A percentile compares a stretch with the other conserved stretches of the same genome.
Evolutionary conservation across 2,113 vertebrate genomes (phyloP).

Genomic region (Columbina picui): DNA sequence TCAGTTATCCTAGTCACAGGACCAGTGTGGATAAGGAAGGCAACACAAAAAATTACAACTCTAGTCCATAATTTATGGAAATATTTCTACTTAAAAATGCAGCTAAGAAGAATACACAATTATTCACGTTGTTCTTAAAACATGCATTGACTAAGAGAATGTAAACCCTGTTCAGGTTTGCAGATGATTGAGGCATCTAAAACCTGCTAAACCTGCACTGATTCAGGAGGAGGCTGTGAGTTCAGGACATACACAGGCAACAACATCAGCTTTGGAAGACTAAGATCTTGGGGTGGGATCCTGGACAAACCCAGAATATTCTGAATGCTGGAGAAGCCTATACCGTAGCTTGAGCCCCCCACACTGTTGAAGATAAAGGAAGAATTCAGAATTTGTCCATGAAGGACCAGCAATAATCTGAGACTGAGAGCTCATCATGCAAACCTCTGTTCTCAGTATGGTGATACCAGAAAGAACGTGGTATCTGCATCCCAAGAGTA

Average conservation of each 20-base stretch:
- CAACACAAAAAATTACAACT: slow-evolving; percentile 43
- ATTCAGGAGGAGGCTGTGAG: not conserved
- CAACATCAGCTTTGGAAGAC: not conserved
- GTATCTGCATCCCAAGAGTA: not conserved
- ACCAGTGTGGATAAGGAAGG: not conserved
- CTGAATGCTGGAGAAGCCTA: not conserved
- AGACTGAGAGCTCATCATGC: not conserved
- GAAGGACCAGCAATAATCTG: not conserved
- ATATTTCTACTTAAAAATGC: not conserved
- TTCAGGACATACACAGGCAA: not conserved
- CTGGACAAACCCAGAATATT: not conserved
- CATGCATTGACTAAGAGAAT: not conserved
- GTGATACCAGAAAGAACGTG: not conserved
- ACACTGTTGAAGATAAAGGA: not conserved
- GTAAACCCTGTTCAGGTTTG: not conserved
- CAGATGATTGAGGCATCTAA: not conserved
- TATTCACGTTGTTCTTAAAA: not conserved
- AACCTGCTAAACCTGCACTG: not conserved
- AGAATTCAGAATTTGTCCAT: not conserved
- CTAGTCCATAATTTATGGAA: slow-evolving; percentile 16
- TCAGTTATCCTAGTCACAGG: slow-evolving; percentile 7
- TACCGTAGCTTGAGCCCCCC: not conserved
- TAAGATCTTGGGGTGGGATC: not conserved
- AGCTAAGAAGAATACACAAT: not conserved
- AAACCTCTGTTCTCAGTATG: not conserved